phyloP scores from a whole-genome alignment of 2,113 vertebrate species.

The Oreamnos americanus region DNA sequence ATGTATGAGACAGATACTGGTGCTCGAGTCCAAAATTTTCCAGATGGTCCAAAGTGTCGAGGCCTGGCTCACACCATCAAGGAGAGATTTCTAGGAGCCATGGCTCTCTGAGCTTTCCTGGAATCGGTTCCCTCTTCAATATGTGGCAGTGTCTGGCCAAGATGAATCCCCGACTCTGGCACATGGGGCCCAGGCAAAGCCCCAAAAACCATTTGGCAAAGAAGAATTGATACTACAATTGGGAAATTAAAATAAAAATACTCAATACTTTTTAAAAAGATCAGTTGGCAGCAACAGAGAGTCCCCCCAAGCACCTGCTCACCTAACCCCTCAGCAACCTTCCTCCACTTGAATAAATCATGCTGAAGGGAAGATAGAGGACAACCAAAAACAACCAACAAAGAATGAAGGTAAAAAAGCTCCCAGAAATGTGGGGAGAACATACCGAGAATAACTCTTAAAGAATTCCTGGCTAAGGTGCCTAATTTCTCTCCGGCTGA shows the following conservation, averaged over 20 bases:
- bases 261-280: constrained; percentile 28
- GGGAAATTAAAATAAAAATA: constrained; percentile 67
- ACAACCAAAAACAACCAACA: constrained; percentile 3
- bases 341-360: background rate
- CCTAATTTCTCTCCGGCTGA: background rate
- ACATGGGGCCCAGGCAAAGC: constrained; percentile 51
- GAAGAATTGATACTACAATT: constrained; percentile 61
- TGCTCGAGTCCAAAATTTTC: constrained; percentile 43
- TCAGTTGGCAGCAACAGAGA: constrained; percentile 45
- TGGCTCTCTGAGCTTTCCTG: constrained; percentile 65
- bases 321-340: constrained; percentile 26
- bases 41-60: constrained; percentile 67
- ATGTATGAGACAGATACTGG: constrained; percentile 51
- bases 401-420: background rate
- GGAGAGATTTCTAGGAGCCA: constrained; percentile 60
- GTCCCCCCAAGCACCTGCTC: background rate
- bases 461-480: background rate
- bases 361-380: background rate
- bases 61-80: constrained; percentile 47
- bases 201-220: constrained; percentile 66
- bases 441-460: background rate
- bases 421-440: background rate
- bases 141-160: constrained; percentile 73
- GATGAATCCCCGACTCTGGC: constrained; percentile 58
- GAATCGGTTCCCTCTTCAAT: constrained; percentile 54